Evolutionary conservation across 2,888 invertebrate genomes (phyloP).

Genomic region (Tetranychus truncatus): DNA sequence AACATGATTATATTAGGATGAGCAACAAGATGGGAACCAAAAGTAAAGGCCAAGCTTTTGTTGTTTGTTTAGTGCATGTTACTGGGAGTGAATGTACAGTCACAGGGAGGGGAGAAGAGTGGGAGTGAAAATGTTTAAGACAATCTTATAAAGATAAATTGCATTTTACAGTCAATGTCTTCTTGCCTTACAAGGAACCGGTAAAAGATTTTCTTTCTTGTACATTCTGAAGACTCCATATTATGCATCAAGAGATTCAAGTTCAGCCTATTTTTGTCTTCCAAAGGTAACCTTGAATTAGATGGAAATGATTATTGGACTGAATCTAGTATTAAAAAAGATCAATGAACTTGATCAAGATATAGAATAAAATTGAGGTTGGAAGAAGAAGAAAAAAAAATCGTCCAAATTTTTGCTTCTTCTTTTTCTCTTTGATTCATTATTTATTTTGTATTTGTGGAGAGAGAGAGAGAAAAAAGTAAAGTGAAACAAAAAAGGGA

Average conservation of each 20-base stretch:
- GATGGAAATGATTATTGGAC: not conserved
- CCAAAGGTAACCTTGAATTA: not conserved
- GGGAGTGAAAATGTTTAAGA: not conserved
- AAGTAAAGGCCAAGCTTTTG: too few relatives aligned
- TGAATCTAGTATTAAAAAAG: not conserved
- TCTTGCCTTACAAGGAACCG: too few relatives aligned
- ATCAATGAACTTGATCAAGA: not conserved
- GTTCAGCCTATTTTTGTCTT: not conserved
- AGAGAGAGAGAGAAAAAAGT: too few relatives aligned
- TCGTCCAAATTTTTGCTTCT: too few relatives aligned
- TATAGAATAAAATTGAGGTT: too few relatives aligned
- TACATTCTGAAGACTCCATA: not conserved
- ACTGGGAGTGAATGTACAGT: not conserved
- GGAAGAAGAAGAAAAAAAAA: too few relatives aligned
- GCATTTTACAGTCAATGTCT: not conserved
- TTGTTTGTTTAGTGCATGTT: too few relatives aligned
- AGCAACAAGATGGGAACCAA: too few relatives aligned
- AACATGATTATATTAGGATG: too few relatives aligned
- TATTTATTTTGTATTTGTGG: too few relatives aligned
- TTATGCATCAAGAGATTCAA: not conserved
- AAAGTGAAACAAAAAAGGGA: too few relatives aligned
- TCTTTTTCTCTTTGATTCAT: too few relatives aligned
- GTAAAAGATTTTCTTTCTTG: not conserved
- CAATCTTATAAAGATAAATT: slow-evolving; percentile 1
- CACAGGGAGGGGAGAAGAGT: not conserved